Percentiles rank a stretch among this genome's conserved stretches.
Evolutionary conservation across 2,113 vertebrate species (phyloP).

Genomic region (Phylloscopus trochiloides): DNA sequence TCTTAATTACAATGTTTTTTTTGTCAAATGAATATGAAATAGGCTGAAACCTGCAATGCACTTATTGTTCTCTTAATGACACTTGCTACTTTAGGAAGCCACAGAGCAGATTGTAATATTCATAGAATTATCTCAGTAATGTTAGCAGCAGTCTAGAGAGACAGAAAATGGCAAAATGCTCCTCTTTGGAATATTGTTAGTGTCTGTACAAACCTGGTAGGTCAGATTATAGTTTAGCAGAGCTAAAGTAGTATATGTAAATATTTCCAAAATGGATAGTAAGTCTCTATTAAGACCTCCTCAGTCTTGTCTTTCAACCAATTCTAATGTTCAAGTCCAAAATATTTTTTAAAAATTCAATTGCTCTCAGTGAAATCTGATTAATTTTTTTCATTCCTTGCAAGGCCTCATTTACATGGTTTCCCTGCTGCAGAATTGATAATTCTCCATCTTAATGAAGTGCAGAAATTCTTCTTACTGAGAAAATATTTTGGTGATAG

Average conservation of each 20-base stretch:
- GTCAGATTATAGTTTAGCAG: not conserved
- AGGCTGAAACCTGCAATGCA: not conserved
- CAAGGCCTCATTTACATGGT: not conserved
- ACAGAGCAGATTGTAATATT: not conserved
- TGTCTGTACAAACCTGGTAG: not conserved
- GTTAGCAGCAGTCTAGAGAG: not conserved
- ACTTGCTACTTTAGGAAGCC: not conserved
- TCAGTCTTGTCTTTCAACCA: not conserved
- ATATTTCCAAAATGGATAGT: not conserved
- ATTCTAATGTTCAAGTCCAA: not conserved
- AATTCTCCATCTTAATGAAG: not conserved
- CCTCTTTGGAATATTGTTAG: not conserved
- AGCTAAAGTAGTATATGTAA: not conserved
- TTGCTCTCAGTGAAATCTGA: not conserved
- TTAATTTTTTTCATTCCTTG: not conserved
- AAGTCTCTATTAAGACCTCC: not conserved
- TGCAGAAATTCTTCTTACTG: not conserved
- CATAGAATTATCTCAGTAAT: not conserved
- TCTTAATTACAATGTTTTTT: not conserved
- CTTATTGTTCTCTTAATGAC: not conserved
- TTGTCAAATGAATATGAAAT: not conserved
- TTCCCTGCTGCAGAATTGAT: not conserved
- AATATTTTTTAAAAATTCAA: not conserved
- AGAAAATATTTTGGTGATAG: not conserved
- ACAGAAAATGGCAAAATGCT: not conserved